These are phyloP conservation scores for Orchesella cincta DNA, from an alignment of 1,140 invertebrate species.

Conservation along the genomic window DNA sequence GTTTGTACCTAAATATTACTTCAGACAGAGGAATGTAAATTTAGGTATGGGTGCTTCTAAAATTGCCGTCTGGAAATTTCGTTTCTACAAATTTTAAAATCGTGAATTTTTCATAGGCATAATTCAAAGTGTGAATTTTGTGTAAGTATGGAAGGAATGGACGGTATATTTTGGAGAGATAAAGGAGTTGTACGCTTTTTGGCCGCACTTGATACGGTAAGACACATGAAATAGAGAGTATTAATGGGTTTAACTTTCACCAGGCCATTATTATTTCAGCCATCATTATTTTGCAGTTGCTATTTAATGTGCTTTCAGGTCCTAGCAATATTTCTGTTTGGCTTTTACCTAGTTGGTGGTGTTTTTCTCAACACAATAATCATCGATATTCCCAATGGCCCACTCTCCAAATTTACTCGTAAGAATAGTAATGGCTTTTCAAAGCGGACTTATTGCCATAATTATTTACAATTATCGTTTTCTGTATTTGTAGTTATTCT, in stretches of 20 bases:
- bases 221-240: too few relatives aligned
- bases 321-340: constrained; percentile 30
- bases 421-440: not conserved
- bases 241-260: too few relatives aligned
- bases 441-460: not conserved
- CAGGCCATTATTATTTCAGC: too few relatives aligned
- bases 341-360: constrained; percentile 34
- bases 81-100: too few relatives aligned
- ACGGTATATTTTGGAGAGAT: constrained; percentile 30
- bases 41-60: too few relatives aligned
- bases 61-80: too few relatives aligned
- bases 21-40: too few relatives aligned
- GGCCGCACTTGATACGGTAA: constrained; percentile 32
- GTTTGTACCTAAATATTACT: too few relatives aligned
- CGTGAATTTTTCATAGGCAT: too few relatives aligned
- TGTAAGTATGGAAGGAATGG: constrained; percentile 28
- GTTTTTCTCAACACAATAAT: constrained; percentile 24
- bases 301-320: too few relatives aligned
- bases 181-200: constrained; percentile 30
- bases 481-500: constrained; percentile 38
- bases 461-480: not conserved
- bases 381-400: constrained; percentile 34
- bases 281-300: too few relatives aligned
- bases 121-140: too few relatives aligned
- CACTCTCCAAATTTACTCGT: constrained; percentile 34